Conservation (phyloP, 2,888 invertebrate species). For the Bugula neritina region DNA sequence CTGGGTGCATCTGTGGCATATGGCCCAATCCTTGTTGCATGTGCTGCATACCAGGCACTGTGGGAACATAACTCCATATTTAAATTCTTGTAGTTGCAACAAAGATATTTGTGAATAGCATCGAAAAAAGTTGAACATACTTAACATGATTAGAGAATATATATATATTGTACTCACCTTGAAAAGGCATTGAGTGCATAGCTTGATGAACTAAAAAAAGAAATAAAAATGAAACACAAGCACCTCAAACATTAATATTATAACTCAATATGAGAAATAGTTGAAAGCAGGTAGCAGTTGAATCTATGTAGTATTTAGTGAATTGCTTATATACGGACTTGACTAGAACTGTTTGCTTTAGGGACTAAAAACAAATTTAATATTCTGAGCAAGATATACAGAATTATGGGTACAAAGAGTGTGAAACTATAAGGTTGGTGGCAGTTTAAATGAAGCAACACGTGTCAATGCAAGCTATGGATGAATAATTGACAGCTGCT, state of each 20-base stretch:
- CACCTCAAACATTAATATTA: too few species aligned
- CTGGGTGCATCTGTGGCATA: background rate
- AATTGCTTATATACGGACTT: too few species aligned
- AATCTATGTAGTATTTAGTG: too few species aligned
- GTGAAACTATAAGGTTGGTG: too few species aligned
- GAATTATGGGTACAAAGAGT: background rate
- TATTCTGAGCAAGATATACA: background rate
- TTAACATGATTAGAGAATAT: too few species aligned
- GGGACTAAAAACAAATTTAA: background rate
- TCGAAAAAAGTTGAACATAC: too few species aligned
- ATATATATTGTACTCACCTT: conserved; percentile 23
- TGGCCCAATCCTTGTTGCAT: conserved; percentile 1
- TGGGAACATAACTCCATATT: too few species aligned
- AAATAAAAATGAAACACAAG: conserved; percentile 6
- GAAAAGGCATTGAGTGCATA: conserved; percentile 24
- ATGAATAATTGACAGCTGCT: background rate
- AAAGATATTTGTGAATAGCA: too few species aligned
- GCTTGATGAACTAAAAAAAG: conserved; percentile 25
- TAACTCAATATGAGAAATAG: too few species aligned
- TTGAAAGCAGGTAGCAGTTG: too few species aligned
- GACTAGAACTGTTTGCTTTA: too few species aligned
- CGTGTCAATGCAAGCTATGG: background rate
- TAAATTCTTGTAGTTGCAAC: too few species aligned
- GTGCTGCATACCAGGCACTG: conserved; percentile 4
- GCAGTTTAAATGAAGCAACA: background rate